Percentiles rank a stretch among this genome's conserved stretches.
Evolutionary conservation across 2,113 vertebrate genomes (phyloP).

Genomic region (Typhlomys cinereus): DNA sequence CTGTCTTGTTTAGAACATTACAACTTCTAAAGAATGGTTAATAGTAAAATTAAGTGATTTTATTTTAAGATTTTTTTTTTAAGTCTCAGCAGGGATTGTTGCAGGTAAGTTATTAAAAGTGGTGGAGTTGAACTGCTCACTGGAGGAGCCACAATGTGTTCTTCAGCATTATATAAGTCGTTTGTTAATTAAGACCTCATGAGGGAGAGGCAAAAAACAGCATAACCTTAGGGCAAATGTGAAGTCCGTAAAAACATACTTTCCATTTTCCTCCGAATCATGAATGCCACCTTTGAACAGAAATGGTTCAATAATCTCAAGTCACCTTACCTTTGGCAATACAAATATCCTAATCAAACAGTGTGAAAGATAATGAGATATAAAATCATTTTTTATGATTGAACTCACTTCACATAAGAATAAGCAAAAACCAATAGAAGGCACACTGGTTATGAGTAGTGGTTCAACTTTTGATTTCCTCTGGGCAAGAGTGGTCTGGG

Average conservation of each 20-base stretch:
- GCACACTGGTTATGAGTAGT: background rate
- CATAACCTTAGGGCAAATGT: background rate
- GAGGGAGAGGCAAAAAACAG: background rate
- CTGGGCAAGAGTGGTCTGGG: background rate
- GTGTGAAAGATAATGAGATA: background rate
- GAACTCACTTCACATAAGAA: constrained; percentile 1
- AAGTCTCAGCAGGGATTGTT: background rate
- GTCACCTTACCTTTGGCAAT: background rate
- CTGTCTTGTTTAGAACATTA: background rate
- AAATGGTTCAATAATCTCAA: constrained; percentile 5
- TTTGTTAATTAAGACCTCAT: background rate
- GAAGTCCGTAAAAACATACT: background rate
- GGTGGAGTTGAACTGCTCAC: background rate
- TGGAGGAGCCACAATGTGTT: background rate
- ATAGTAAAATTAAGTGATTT: constrained; percentile 10
- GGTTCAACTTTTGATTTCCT: background rate
- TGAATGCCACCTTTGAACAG: background rate
- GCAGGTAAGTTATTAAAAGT: background rate
- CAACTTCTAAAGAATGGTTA: background rate
- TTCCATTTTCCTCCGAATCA: constrained; percentile 9
- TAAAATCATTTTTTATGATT: constrained; percentile 18
- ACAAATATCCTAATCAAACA: constrained; percentile 11
- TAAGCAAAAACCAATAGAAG: background rate
- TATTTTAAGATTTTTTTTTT: background rate
- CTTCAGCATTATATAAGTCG: background rate